Base-by-base conservation (phyloP, 2,797 vertebrate genomes). In the Micropoecilia bifurca region DNA sequence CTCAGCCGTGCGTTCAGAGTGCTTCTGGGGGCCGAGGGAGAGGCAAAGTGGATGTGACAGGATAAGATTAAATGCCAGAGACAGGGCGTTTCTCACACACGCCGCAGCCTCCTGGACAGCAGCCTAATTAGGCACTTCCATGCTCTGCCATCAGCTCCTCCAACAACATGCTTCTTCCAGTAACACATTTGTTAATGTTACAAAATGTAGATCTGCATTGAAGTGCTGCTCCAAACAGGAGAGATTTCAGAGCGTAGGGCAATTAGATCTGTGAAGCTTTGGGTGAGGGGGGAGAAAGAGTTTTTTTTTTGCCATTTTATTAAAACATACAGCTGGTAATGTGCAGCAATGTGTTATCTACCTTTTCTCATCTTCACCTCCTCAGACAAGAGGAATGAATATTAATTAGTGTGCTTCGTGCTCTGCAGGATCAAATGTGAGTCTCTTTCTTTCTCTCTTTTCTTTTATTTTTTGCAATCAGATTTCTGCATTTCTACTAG, bases 41-140 rank as follows among this genome's bases (percentile, higher is more conserved):
- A 94, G 88, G 91, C 88, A 95, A 95, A 95, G 93, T 93, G 92
- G 91, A 96, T 94, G 91, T 95, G 95, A 95, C 95, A 95, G 92
- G 88, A 91, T 93, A 88, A 95, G 94, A 95, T 95, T 94, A 95
- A 95, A 95, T 95, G 95, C 94, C 95, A 95, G 90, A 86, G 90
- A 91, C 57, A 61, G 91, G 91, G 94, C 81, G 86, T 93, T 92
- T 94, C 94, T 93, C 92, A 91, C 89, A 94, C 90, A 95, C 92
- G 77, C 92, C 88, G 85, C 91, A 95, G 93, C 93, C 87, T 94
- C 90, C 90, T 92, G 94, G 95, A 95, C 94, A 95, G 94, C 90
- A 87, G 92, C 91, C 94, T 96, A 95, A 95, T 96, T 95, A 95
- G 93, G 80, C 91, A 93, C 92, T 95, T 95, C 92, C 91, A 93